These are phyloP conservation scores for Cartodere bifasciata DNA, from an alignment of 2,888 invertebrate genomes.

Conservation along the genomic window DNA sequence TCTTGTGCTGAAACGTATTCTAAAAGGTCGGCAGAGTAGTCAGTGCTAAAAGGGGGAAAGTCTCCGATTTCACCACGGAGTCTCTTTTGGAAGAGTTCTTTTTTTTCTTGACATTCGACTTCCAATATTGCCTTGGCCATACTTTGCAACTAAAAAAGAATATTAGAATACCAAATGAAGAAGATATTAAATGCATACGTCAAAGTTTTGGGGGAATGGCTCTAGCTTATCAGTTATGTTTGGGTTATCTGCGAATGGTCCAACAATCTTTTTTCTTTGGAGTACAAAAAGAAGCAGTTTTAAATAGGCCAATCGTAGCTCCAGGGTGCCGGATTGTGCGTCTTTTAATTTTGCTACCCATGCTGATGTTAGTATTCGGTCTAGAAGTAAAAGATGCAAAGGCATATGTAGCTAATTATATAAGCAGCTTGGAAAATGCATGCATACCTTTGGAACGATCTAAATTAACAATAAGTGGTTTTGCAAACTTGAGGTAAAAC, in stretches of 20 bases:
- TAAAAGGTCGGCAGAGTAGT: conserved; percentile 32
- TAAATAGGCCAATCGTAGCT: conserved; percentile 31
- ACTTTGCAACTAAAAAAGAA: conserved; percentile 21
- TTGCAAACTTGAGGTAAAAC: conserved; percentile 34
- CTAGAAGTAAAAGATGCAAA: conserved; percentile 19
- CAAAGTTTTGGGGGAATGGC: conserved; percentile 24
- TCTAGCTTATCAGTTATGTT: conserved; percentile 23
- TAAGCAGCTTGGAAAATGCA: neutral
- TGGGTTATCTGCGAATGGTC: conserved; percentile 34
- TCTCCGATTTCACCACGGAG: conserved; percentile 23
- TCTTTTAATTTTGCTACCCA: conserved; percentile 34
- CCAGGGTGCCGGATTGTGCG: conserved; percentile 22
- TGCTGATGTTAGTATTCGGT: conserved; percentile 32
- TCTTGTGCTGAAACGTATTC: conserved; percentile 38
- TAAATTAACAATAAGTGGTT: conserved; percentile 32
- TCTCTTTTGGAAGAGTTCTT: conserved; percentile 16
- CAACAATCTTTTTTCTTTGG: conserved; percentile 31
- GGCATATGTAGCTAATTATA: neutral
- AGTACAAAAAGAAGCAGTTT: conserved; percentile 36
- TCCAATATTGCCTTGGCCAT: conserved; percentile 29
- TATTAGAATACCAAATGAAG: neutral
- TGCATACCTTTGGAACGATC: conserved; percentile 30
- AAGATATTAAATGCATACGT: conserved; percentile 18
- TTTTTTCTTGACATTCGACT: conserved; percentile 21
- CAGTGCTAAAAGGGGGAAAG: conserved; percentile 27